phyloP scores from a whole-genome alignment of 2,797 vertebrate genomes.

The Pangasius larnaudii region DNA sequence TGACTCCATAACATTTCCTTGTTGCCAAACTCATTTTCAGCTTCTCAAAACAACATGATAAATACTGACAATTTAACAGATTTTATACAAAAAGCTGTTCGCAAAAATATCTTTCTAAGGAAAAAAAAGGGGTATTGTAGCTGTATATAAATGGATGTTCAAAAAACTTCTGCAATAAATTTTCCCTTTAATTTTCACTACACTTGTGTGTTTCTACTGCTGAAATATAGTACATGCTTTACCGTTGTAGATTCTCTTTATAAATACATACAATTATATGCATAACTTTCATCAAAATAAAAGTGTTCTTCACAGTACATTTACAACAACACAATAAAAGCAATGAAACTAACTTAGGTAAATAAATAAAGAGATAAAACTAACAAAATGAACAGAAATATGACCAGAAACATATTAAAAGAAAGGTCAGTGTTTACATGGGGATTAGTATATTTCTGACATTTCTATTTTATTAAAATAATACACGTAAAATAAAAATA shows the following conservation, averaged over 20 bases:
- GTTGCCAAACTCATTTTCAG: background rate
- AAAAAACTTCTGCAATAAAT: background rate
- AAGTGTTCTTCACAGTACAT: background rate
- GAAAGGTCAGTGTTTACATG: background rate
- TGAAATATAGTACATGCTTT: background rate
- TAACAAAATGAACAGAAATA: background rate
- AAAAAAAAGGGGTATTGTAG: background rate
- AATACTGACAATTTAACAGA: background rate
- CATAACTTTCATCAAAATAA: no score
- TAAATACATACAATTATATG: background rate
- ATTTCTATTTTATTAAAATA: background rate
- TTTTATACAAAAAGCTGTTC: background rate
- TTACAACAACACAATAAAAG: background rate
- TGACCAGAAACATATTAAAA: background rate
- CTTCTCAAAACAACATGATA: background rate
- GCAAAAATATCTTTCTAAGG: background rate
- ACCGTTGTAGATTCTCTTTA: no score
- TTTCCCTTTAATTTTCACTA: background rate
- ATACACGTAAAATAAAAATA: background rate
- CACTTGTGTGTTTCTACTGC: background rate
- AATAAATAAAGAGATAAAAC: background rate
- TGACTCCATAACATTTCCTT: no score
- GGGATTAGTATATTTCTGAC: background rate
- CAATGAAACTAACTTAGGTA: background rate
- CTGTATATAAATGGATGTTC: background rate